Evolutionary conservation across 2,113 vertebrate genomes (phyloP).

Genomic region (Dendrocopos noguchii): DNA sequence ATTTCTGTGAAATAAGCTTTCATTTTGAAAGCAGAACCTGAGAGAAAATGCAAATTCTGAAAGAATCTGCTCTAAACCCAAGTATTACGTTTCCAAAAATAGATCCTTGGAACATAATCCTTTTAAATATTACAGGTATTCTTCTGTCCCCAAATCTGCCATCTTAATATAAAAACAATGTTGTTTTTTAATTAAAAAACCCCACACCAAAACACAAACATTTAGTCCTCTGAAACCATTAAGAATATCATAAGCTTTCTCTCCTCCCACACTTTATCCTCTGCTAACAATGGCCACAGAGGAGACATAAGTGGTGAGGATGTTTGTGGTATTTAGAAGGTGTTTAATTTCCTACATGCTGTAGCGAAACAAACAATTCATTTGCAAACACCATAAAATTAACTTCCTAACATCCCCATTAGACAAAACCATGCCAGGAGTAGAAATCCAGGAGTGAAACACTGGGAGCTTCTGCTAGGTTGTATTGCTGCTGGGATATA

Average conservation of each 20-base stretch:
- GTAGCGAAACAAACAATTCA: not conserved
- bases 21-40: conserved; percentile 33
- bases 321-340: not conserved
- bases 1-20: conserved; percentile 9
- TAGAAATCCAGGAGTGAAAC: not conserved
- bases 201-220: too few relatives aligned
- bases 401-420: not conserved
- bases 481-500: not conserved
- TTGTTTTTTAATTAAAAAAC: not conserved
- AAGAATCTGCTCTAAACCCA: conserved; percentile 8
- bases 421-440: not conserved
- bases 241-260: conserved; percentile 28
- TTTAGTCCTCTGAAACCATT: conserved; percentile 10
- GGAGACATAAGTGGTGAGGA: not conserved
- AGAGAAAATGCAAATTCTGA: conserved; percentile 27
- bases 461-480: not conserved
- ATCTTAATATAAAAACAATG: conserved; percentile 12
- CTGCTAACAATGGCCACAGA: not conserved
- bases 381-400: not conserved
- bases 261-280: not conserved
- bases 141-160: not conserved
- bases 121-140: conserved; percentile 12
- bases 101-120: conserved; percentile 5
- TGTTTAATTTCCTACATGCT: not conserved
- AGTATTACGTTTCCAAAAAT: conserved; percentile 34